phyloP scores from a whole-genome alignment of 1,140 invertebrate species.

The Aphelenchoides besseyi region DNA sequence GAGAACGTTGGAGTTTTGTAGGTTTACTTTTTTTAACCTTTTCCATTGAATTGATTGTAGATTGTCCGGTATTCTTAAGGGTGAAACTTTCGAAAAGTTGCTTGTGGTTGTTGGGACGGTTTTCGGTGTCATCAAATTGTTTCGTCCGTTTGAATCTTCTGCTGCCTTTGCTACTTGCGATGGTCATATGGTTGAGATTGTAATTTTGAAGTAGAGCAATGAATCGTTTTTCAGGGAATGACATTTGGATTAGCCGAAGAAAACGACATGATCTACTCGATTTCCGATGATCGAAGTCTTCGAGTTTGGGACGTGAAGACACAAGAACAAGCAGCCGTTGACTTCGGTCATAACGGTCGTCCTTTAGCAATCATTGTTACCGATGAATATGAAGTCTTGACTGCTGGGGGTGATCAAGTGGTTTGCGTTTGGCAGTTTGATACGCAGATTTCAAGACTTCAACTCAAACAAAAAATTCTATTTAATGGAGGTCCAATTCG shows the following conservation, averaged over 20 bases:
- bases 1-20: slow-evolving; percentile 16
- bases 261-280: slow-evolving; percentile 17
- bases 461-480: slow-evolving; percentile 31
- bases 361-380: slow-evolving; percentile 19
- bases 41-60: not conserved
- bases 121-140: slow-evolving; percentile 15
- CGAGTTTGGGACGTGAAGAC: not conserved
- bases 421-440: slow-evolving; percentile 24
- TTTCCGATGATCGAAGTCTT: slow-evolving; percentile 24
- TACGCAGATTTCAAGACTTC: slow-evolving; percentile 2
- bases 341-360: slow-evolving; percentile 14
- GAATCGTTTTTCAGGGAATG: slow-evolving; percentile 17
- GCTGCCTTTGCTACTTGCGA: not conserved
- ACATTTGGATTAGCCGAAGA: slow-evolving; percentile 12
- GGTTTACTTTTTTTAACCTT: not conserved
- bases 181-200: slow-evolving; percentile 23
- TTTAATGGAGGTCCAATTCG: slow-evolving; percentile 21
- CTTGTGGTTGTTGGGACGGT: slow-evolving; percentile 21
- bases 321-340: slow-evolving; percentile 4
- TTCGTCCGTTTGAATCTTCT: not conserved
- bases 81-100: slow-evolving; percentile 17
- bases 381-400: slow-evolving; percentile 1
- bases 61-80: slow-evolving; percentile 10
- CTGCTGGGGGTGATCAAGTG: slow-evolving; percentile 24
- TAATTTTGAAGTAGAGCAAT: not conserved